A percentile compares a stretch with the other conserved stretches of the same genome.
phyloP scores from a whole-genome alignment of 2,797 vertebrate species.

The Anguilla marmorata region DNA sequence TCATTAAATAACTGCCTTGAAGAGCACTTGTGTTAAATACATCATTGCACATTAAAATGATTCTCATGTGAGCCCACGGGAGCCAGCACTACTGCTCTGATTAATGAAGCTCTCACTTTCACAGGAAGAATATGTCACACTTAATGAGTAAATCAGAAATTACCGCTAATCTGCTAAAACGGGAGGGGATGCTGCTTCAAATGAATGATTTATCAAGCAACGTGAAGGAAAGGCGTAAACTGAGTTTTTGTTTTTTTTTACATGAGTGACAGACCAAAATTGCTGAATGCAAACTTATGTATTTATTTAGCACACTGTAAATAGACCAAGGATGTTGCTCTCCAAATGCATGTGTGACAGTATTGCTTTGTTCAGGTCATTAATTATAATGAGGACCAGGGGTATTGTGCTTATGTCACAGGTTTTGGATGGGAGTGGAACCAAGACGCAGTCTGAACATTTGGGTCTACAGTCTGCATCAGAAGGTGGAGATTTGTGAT shows the following conservation, averaged over 20 bases:
- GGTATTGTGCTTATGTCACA: neutral
- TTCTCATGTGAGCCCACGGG: neutral
- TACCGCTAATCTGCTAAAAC: neutral
- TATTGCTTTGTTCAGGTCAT: neutral
- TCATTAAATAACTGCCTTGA: neutral
- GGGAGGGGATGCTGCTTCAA: neutral
- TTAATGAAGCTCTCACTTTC: slow-evolving; percentile 11
- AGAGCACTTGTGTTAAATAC: slow-evolving; percentile 8
- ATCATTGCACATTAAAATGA: slow-evolving; percentile 17
- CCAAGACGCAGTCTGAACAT: neutral
- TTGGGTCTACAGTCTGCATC: neutral
- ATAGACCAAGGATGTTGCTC: neutral
- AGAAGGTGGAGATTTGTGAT: neutral
- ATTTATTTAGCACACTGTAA: neutral
- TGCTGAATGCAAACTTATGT: neutral
- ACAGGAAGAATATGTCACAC: slow-evolving; percentile 13
- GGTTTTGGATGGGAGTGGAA: neutral
- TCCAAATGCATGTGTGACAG: neutral
- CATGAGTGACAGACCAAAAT: neutral
- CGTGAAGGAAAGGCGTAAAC: neutral
- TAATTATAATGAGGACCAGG: neutral
- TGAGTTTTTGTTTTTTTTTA: neutral
- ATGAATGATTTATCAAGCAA: neutral
- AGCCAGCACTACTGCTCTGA: neutral
- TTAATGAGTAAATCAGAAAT: slow-evolving; percentile 19